A percentile compares a stretch with the other conserved stretches of the same genome.
phyloP scores from a whole-genome alignment of 2,888 invertebrate genomes.

The Brassicogethes aeneus region DNA sequence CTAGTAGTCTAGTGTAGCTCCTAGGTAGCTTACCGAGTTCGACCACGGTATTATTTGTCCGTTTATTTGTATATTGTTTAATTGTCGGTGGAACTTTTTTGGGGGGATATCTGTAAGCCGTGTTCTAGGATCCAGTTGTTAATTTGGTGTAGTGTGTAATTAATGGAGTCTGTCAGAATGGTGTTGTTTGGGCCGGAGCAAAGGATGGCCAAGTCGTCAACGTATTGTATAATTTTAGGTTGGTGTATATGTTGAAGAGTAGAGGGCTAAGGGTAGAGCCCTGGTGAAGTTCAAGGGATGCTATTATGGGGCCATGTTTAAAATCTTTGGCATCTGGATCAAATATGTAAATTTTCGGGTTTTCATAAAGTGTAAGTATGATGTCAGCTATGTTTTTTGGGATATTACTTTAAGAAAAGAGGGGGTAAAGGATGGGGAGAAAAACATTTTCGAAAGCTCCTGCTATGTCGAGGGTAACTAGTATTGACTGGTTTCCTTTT shows the following conservation, averaged over 20 bases:
- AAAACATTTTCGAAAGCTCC: conserved; percentile 9
- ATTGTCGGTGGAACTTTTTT: conserved; percentile 5
- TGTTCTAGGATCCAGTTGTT: conserved; percentile 6
- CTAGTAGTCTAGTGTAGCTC: conserved; percentile 5
- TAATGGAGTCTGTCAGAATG: conserved; percentile 3
- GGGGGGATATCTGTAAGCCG: conserved; percentile 3
- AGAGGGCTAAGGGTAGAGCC: conserved; percentile 9
- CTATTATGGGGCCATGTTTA: not conserved
- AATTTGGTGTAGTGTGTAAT: conserved; percentile 3
- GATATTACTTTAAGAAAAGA: not conserved
- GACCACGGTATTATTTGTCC: conserved; percentile 3
- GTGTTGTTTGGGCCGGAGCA: not conserved
- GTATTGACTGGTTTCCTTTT: conserved; percentile 1
- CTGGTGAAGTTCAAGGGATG: conserved; percentile 1
- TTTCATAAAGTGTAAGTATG: not conserved
- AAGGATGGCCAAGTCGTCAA: conserved; percentile 6
- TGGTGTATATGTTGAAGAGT: too few relatives aligned
- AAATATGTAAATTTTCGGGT: not conserved
- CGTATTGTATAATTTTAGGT: conserved; percentile 9
- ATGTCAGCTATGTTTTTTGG: conserved; percentile 1
- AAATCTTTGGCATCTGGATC: not conserved
- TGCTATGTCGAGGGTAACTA: conserved; percentile 5
- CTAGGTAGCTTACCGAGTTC: conserved; percentile 7
- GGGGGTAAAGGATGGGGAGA: conserved; percentile 2
- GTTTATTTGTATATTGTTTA: not conserved